phyloP scores from a whole-genome alignment of 2,113 vertebrate species.

The Notechis scutatus region DNA sequence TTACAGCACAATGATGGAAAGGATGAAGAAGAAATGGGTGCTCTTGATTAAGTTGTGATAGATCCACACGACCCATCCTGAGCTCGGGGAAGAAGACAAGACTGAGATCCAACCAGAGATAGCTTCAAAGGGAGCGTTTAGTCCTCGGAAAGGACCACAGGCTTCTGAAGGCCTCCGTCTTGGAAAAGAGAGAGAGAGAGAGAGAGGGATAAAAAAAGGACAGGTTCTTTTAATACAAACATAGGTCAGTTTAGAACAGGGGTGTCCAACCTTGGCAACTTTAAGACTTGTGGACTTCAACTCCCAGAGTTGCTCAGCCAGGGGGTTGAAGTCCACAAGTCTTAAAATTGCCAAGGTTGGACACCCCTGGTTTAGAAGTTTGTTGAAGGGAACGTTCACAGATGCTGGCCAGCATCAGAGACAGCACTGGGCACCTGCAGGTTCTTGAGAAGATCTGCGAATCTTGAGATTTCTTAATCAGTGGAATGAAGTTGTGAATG shows the following conservation, averaged over 20 bases:
- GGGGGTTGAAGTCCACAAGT: too few relatives aligned
- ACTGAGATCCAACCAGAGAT: conserved; percentile 75
- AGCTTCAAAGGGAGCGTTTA: conserved; percentile 72
- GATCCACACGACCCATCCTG: conserved; percentile 82
- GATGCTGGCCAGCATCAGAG: too few relatives aligned
- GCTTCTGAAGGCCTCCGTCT: conserved; percentile 82
- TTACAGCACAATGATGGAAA: conserved; percentile 81
- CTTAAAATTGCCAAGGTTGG: too few relatives aligned
- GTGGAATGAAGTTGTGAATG: too few relatives aligned
- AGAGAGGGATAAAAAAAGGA: too few relatives aligned
- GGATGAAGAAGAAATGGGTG: conserved; percentile 86
- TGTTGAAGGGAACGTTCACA: neutral
- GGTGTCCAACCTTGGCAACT: too few relatives aligned
- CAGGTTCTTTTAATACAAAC: neutral
- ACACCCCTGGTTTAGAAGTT: neutral
- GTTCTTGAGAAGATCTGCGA: neutral
- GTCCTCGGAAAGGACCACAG: conserved; percentile 87
- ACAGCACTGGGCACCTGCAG: neutral
- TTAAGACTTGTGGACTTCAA: too few relatives aligned
- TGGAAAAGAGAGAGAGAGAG: neutral
- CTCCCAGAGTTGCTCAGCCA: too few relatives aligned
- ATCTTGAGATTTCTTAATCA: neutral
- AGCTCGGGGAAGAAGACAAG: conserved; percentile 44
- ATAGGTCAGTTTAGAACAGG: neutral
- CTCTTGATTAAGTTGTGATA: conserved; percentile 82